A percentile compares a stretch with the other conserved stretches of the same genome.
These are phyloP conservation scores for Toxotes jaculatrix DNA, from an alignment of 2,113 vertebrate genomes.

Conservation along the genomic window DNA sequence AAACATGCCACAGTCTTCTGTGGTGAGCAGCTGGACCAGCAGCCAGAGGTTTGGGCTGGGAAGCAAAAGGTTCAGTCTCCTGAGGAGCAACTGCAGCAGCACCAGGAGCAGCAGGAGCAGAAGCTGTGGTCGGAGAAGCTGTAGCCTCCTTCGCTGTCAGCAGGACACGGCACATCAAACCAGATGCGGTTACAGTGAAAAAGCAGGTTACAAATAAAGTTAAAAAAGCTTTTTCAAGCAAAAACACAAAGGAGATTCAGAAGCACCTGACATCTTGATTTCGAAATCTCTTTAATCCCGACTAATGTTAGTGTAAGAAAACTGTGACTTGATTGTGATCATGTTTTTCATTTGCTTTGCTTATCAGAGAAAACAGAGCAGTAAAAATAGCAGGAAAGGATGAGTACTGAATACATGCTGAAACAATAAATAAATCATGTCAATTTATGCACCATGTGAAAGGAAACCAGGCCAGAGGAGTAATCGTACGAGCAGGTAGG, in stretches of 20 bases:
- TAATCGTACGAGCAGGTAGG: not conserved
- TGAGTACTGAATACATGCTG: not conserved
- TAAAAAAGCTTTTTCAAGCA: conserved; percentile 14
- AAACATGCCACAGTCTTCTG: conserved; percentile 9
- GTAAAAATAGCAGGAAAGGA: not conserved
- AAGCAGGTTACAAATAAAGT: conserved; percentile 51
- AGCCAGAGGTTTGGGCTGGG: not conserved
- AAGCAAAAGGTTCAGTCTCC: not conserved
- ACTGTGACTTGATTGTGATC: not conserved
- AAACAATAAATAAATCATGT: not conserved
- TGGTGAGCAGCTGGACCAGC: not conserved
- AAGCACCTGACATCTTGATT: not conserved
- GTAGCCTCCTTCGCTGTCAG: conserved; percentile 40
- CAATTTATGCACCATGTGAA: not conserved
- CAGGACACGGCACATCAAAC: conserved; percentile 12
- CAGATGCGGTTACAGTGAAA: conserved; percentile 42
- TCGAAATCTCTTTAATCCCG: not conserved
- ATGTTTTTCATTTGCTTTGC: not conserved
- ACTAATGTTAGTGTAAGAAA: not conserved
- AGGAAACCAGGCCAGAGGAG: not conserved
- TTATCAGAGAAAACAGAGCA: not conserved
- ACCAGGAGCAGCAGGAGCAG: not conserved
- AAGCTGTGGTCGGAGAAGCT: not conserved
- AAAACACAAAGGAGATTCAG: not conserved
- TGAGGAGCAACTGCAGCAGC: not conserved